These are phyloP conservation scores for Brachyhypopomus occidentalis DNA, from an alignment of 2,113 vertebrate species.

Conservation along the genomic window DNA sequence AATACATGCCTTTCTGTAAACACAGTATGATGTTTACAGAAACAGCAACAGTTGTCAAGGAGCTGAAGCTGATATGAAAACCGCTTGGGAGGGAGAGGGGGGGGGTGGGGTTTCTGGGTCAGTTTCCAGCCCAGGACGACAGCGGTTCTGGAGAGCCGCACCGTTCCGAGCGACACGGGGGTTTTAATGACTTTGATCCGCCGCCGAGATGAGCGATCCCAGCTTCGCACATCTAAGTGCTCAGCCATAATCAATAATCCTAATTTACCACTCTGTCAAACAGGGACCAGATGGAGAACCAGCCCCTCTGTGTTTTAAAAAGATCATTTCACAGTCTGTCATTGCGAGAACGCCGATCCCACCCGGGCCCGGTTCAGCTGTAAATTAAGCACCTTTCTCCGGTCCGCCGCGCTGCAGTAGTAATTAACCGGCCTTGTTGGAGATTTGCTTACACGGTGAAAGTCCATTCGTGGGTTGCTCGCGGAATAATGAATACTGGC, in stretches of 20 bases:
- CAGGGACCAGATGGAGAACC: not conserved
- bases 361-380: constrained; percentile 32
- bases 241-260: constrained; percentile 42
- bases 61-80: no score
- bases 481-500: constrained; percentile 23
- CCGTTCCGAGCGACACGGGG: not conserved
- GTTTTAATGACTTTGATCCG: constrained; percentile 8
- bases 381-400: constrained; percentile 24
- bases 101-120: no score
- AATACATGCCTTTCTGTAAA: no score
- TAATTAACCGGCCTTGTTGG: constrained; percentile 45
- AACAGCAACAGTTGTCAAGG: no score
- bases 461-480: not conserved
- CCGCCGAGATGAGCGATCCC: not conserved
- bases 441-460: constrained; percentile 50
- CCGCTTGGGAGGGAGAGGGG: no score
- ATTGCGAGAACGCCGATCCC: constrained; percentile 16
- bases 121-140: no score
- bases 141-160: not conserved
- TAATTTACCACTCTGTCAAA: constrained; percentile 49
- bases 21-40: no score
- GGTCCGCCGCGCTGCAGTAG: not conserved
- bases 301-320: constrained; percentile 13
- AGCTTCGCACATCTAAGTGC: not conserved
- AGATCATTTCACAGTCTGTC: constrained; percentile 51